These are phyloP conservation scores for Drosophila hydei DNA, from an alignment of 1,140 invertebrate species.

Conservation along the genomic window DNA sequence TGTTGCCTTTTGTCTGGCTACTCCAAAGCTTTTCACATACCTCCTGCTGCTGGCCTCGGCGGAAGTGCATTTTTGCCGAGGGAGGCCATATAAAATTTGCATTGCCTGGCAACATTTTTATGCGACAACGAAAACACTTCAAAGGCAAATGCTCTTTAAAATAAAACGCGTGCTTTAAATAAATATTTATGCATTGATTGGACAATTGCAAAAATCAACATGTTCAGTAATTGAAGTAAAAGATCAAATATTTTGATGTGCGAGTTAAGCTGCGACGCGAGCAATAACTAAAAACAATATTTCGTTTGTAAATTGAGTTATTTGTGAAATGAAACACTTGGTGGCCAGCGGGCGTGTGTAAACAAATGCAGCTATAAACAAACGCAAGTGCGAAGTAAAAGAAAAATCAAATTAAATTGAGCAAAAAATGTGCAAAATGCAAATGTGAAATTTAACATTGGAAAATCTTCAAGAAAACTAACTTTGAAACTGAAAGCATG, in stretches of 20 bases:
- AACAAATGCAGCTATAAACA: slow-evolving; percentile 19
- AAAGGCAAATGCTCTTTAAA: neutral
- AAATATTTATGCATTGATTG: slow-evolving; percentile 41
- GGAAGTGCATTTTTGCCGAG: slow-evolving; percentile 47
- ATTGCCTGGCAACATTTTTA: slow-evolving; percentile 54
- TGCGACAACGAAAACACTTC: slow-evolving; percentile 40
- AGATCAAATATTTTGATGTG: neutral
- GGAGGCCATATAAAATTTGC: slow-evolving; percentile 23
- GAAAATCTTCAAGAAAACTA: neutral
- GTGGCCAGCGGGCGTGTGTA: slow-evolving; percentile 7
- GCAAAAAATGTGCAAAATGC: neutral
- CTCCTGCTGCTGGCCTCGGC: neutral
- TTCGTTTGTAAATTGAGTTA: slow-evolving; percentile 2
- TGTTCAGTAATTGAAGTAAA: slow-evolving; percentile 18
- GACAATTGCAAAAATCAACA: slow-evolving; percentile 37
- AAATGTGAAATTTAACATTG: neutral
- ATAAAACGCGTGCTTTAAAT: neutral
- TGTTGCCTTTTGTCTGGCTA: slow-evolving; percentile 49
- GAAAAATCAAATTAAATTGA: neutral
- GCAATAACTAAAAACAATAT: neutral
- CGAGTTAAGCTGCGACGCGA: neutral
- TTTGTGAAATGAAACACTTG: slow-evolving; percentile 17
- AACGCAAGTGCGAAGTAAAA: neutral
- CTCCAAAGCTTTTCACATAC: slow-evolving; percentile 18
- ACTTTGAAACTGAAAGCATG: neutral